phyloP scores from a whole-genome alignment of 2,888 invertebrate species.

The Leucophenga montana region DNA sequence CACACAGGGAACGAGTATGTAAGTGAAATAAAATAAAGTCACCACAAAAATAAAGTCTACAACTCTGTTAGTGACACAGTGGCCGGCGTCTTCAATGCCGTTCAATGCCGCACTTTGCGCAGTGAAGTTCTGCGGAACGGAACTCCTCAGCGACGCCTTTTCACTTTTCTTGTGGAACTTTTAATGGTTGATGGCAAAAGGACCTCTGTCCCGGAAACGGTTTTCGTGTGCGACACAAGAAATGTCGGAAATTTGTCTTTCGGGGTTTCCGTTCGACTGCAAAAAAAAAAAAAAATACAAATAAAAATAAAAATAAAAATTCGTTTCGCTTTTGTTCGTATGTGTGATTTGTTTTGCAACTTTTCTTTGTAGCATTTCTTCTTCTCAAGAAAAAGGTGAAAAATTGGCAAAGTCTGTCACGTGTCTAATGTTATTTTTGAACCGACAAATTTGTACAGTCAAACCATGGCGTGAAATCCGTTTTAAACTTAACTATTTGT shows the following conservation, averaged over 20 bases:
- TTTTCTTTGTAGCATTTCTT: conserved; percentile 39
- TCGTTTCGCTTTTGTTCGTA: conserved; percentile 34
- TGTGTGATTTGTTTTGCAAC: conserved; percentile 67
- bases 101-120: too few species aligned
- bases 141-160: conserved; percentile 24
- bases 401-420: too few species aligned
- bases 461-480: too few species aligned
- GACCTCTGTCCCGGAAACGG: conserved; percentile 1
- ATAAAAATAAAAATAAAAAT: too few species aligned
- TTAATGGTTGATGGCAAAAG: conserved; percentile 8
- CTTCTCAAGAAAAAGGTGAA: conserved; percentile 36
- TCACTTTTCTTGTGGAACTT: background rate
- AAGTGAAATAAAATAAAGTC: background rate
- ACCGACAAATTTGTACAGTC: too few species aligned
- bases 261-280: conserved; percentile 34
- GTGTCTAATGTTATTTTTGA: too few species aligned
- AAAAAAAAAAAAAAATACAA: too few species aligned
- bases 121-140: too few species aligned
- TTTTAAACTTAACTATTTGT: conserved; percentile 55
- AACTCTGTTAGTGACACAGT: too few species aligned
- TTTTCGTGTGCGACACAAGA: conserved; percentile 47
- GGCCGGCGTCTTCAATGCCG: too few species aligned
- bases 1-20: background rate
- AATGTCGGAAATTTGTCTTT: conserved; percentile 57
- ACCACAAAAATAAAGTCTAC: conserved; percentile 1